Evolutionary conservation across 1,140 invertebrate species (phyloP).

Genomic region (Neotoxoptera formosana): DNA sequence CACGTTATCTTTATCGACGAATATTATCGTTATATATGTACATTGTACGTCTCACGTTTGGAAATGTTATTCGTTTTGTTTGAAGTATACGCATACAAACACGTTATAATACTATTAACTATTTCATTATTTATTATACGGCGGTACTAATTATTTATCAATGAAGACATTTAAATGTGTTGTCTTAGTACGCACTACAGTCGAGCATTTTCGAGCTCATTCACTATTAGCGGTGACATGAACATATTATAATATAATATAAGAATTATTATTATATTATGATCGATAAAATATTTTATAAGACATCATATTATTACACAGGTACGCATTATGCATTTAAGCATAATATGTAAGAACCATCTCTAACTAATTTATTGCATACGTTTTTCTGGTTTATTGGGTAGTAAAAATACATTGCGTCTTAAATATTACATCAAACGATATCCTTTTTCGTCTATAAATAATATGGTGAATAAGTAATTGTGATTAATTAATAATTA

Average conservation of each 20-base stretch:
- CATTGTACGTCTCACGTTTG: too few relatives aligned
- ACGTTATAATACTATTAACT: too few relatives aligned
- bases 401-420: background rate
- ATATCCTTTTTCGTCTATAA: background rate
- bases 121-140: too few relatives aligned
- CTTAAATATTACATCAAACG: background rate
- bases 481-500: background rate
- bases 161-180: background rate
- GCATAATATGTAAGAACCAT: background rate
- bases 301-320: background rate
- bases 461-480: background rate
- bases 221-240: background rate
- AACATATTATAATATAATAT: background rate
- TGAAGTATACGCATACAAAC: too few relatives aligned
- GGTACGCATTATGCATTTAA: too few relatives aligned
- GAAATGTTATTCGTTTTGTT: too few relatives aligned
- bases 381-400: background rate
- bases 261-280: background rate
- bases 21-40: too few relatives aligned
- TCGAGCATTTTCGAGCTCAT: background rate
- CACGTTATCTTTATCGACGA: too few relatives aligned
- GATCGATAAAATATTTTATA: background rate
- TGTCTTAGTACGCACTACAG: background rate
- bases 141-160: too few relatives aligned
- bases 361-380: background rate